Conservation (phyloP, 1,140 invertebrate genomes). For the Drosophila triauraria region DNA sequence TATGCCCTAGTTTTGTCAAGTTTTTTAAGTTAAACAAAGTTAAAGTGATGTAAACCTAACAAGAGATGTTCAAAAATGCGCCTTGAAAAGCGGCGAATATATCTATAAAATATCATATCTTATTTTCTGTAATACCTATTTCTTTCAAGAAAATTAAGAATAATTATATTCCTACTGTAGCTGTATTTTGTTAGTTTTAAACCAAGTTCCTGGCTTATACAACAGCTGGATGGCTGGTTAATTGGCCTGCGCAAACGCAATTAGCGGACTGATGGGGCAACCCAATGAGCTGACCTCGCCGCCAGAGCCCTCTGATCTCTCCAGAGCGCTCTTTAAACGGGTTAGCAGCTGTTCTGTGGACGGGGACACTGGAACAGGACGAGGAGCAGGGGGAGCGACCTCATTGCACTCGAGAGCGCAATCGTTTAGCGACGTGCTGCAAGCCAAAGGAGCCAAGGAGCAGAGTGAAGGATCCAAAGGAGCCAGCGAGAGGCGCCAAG, state of each 20-base stretch:
- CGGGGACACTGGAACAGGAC: neutral
- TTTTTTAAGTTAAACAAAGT: too few relatives aligned
- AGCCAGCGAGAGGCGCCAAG: constrained; percentile 27
- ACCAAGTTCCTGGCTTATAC: constrained; percentile 18
- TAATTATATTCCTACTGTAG: constrained; percentile 16
- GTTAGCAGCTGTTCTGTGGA: constrained; percentile 48
- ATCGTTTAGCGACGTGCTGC: constrained; percentile 69
- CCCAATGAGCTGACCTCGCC: neutral
- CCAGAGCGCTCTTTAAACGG: constrained; percentile 56
- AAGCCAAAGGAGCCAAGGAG: constrained; percentile 38
- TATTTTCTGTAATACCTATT: neutral
- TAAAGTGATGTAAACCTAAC: too few relatives aligned
- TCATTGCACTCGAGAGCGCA: constrained; percentile 74
- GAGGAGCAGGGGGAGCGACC: constrained; percentile 44
- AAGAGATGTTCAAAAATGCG: too few relatives aligned
- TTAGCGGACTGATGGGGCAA: constrained; percentile 15
- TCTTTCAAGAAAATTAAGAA: neutral
- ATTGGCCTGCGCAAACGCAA: constrained; percentile 48
- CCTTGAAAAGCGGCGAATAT: neutral
- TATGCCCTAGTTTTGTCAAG: too few relatives aligned
- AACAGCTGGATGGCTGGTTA: constrained; percentile 14
- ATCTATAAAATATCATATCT: neutral
- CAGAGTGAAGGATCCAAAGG: constrained; percentile 23
- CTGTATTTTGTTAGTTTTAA: neutral
- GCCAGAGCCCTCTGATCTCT: constrained; percentile 15